These are phyloP conservation scores for Centropyge bicolor DNA, from an alignment of 2,797 vertebrate species.

Conservation along the genomic window DNA sequence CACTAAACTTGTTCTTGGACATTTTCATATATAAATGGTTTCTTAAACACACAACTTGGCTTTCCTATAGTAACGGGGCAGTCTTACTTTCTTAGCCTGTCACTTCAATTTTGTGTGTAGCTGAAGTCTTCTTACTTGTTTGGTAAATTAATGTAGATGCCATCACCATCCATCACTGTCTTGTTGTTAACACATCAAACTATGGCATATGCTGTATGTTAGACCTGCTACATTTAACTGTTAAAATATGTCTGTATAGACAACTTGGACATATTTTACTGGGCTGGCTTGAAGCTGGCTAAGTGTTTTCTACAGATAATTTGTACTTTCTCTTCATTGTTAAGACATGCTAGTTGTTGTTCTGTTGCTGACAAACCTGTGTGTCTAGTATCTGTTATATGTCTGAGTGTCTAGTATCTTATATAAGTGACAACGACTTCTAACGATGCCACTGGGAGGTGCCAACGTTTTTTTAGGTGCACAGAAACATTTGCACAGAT, in stretches of 20 bases:
- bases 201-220: too few species aligned
- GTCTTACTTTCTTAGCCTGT: not conserved
- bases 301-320: too few species aligned
- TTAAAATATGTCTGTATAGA: too few species aligned
- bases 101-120: slow-evolving; percentile 2
- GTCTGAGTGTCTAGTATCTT: not conserved
- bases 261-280: too few species aligned
- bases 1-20: slow-evolving; percentile 41
- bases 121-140: not conserved
- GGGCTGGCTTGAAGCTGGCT: too few species aligned
- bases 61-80: not conserved
- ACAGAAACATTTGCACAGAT: not conserved
- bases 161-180: not conserved
- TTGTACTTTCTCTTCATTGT: too few species aligned
- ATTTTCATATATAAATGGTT: slow-evolving; percentile 46
- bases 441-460: not conserved
- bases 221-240: not conserved
- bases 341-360: too few species aligned
- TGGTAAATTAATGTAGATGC: not conserved
- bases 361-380: too few species aligned
- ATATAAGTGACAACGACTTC: not conserved
- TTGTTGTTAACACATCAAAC: not conserved
- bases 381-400: not conserved
- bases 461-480: too few species aligned
- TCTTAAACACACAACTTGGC: slow-evolving; percentile 19